Evolutionary conservation across 1,140 invertebrate genomes (phyloP), one percentile per base, ranked within the genome.

Genomic region (Platorchestia sp.): DNA sequence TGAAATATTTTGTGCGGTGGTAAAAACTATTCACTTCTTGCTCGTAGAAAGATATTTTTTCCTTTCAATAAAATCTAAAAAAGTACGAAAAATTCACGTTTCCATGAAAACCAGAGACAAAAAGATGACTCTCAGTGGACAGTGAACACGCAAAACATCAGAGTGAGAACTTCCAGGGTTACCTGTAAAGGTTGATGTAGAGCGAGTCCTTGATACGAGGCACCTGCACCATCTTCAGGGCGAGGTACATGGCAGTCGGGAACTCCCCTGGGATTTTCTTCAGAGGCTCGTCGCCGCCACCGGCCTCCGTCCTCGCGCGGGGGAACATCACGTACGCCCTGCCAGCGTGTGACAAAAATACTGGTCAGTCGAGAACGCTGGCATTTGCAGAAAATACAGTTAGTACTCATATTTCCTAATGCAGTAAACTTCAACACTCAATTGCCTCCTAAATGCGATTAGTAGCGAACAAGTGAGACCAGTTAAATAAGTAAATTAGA

Each of bases 201-300:
- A 96, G 45, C 1, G 44, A 51, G 41, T 95, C 59, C n/a, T 47
- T 47, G 43, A 96, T 95, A 27, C 95, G 59, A 42, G 95, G 95
- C n/a, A 97, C 53, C 45, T 98, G 98, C 96, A 98, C 97, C 96
- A 98, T 97, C 97, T 98, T 98, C 0, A 99, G 96, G 5, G 98
- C 98, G 96, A 98, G 98, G 97, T 98, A 99, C 0, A 99, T 98
- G 41, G 98, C 98, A 41, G 98, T 97, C 10, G 98, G 97, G 97
- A 95, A 98, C 97, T 97, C 97, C 97, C 0, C 98, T 98, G 0
- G 98, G 97, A 86, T 98, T 51, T 93, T 96, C 51, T 95, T 87
- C 40, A 95, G 95, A 53, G 95, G 93, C 47, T 96, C 93, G 27
- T 96, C 95, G 41, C 95, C 86, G 36, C 43, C 86, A 44, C 45